These are phyloP conservation scores for Nestor notabilis DNA, from an alignment of 2,113 vertebrate genomes.

Conservation along the genomic window DNA sequence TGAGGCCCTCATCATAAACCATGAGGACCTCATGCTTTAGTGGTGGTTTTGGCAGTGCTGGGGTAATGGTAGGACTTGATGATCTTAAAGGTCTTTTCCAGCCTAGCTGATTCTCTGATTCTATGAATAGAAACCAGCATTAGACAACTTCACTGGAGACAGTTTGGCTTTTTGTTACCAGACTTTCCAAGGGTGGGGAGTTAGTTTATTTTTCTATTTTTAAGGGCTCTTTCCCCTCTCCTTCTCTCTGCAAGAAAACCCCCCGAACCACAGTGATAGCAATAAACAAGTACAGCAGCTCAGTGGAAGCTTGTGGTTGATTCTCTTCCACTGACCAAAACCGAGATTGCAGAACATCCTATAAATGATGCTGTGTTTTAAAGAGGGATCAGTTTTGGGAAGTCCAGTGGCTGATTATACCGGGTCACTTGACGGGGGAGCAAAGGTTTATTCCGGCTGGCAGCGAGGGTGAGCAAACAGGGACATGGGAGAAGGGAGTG, in stretches of 20 bases:
- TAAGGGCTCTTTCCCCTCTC: not conserved
- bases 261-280: not conserved
- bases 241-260: not conserved
- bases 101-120: not conserved
- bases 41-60: not conserved
- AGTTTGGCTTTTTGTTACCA: not conserved
- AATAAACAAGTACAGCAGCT: not conserved
- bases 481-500: not conserved
- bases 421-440: not conserved
- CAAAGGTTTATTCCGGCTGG: not conserved
- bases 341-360: not conserved
- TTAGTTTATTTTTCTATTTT: not conserved
- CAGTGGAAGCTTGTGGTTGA: not conserved
- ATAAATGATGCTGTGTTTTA: not conserved
- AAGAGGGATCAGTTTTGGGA: not conserved
- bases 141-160: not conserved
- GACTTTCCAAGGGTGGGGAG: not conserved
- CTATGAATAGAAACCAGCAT: fast-evolving
- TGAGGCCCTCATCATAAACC: not conserved
- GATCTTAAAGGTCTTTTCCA: not conserved
- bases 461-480: not conserved
- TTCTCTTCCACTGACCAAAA: not conserved
- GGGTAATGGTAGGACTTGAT: not conserved
- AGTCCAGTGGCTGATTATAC: not conserved
- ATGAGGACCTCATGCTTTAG: too few species aligned